Conservation (phyloP, 1,140 invertebrate genomes). For the Theocolax elegans region DNA sequence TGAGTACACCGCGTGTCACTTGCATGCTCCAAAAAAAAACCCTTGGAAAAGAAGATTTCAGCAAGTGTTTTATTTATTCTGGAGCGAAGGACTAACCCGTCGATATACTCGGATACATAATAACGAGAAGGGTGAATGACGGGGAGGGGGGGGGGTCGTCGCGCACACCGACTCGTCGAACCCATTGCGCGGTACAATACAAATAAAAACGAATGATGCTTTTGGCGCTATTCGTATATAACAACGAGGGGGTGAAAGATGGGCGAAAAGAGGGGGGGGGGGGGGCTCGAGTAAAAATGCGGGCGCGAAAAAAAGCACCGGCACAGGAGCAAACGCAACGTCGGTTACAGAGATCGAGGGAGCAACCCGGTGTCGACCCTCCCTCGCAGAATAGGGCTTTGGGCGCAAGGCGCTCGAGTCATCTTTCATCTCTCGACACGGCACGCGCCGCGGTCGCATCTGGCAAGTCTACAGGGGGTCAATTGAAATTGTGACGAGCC, state of each 20-base stretch:
- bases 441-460: conserved; percentile 62
- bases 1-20: not conserved
- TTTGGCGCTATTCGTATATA: conserved; percentile 20
- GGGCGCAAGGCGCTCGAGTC: conserved; percentile 48
- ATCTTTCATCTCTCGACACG: conserved; percentile 62
- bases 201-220: conserved; percentile 47
- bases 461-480: conserved; percentile 56
- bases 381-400: conserved; percentile 52
- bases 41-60: not conserved
- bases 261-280: not conserved
- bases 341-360: conserved; percentile 7
- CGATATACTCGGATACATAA: conserved; percentile 25
- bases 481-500: conserved; percentile 54
- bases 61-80: conserved; percentile 1
- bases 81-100: not conserved
- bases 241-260: not conserved
- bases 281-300: not conserved
- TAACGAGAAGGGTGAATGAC: conserved; percentile 9
- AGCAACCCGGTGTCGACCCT: conserved; percentile 9
- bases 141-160: not conserved
- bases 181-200: conserved; percentile 32
- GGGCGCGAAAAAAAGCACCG: not conserved
- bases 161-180: conserved; percentile 39
- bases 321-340: conserved; percentile 11
- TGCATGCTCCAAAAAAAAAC: conserved; percentile 1